Evolutionary conservation across 2,113 vertebrate genomes (phyloP), one percentile per base, ranked within the genome.

Genomic region (Procapra przewalskii): DNA sequence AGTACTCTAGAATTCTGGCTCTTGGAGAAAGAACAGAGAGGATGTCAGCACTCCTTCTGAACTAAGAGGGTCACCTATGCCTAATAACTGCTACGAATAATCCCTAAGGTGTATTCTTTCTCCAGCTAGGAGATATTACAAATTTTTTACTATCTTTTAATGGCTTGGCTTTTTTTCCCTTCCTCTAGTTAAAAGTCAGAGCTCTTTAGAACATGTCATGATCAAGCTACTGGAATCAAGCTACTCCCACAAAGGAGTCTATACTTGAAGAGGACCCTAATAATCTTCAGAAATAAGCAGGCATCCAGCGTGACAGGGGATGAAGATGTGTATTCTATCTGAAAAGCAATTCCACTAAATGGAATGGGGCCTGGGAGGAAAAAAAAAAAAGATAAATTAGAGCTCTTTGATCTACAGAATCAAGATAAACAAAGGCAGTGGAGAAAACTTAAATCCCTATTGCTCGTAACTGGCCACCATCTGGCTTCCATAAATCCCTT

Each of bases 401-500:
- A 88, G 52, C 33, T 45, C 48, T 90, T 95, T 96, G n/a, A 80
- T 93, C 79, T 85, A 86, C 29, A 75, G 55, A 95, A 71, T 89
- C 36, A 93, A 80, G 81, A 91, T 43, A 93, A 84, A 93, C 31
- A 91, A 93, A 97, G 59, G 5, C 89, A 86, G 12, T 17, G 33
- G 80, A 60, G 80, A 86, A 91, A 96, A 92, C 5, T 9, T 82
- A 71, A 88, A 77, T 31, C 31, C 36, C 52, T 77, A 7, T 52
- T 36, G 25, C 88, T 62, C 33, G 25, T 83, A 52, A 92, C 62
- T 54, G 33, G 81, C 54, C n/a, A 48, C 92, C 97, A 98, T 95
- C 80, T 96, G 97, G 92, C 95, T 96, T 88, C 84, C 90, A 96
- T 92, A 97, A 97, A 96, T 87, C 79, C 90, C 64, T 43, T 48